Conservation (phyloP, 2,113 vertebrate genomes). For the Nicator chloris region DNA sequence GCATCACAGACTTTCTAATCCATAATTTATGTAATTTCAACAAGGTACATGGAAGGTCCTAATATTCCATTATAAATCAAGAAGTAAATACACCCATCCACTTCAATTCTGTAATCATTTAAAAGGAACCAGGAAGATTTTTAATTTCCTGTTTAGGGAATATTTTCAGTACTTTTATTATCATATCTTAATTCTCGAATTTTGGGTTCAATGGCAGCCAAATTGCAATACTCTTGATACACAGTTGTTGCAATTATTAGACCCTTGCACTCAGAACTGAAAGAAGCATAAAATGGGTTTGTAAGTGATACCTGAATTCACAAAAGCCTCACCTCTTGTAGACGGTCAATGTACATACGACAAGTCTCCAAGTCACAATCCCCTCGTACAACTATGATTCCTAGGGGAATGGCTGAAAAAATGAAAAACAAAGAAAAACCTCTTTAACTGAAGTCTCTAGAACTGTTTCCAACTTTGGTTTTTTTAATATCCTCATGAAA, state of each 20-base stretch:
- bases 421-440: not conserved
- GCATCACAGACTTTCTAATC: not conserved
- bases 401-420: conserved; percentile 86
- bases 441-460: not conserved
- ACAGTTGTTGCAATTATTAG: not conserved
- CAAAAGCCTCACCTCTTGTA: conserved; percentile 88
- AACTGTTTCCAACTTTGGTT: not conserved
- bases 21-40: not conserved
- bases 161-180: not conserved
- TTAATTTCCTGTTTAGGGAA: not conserved
- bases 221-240: not conserved
- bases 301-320: not conserved
- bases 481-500: not conserved
- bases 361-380: conserved; percentile 98
- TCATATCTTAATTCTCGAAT: not conserved
- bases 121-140: not conserved
- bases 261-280: not conserved
- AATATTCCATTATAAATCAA: not conserved
- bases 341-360: conserved; percentile 92
- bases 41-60: not conserved
- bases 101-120: not conserved
- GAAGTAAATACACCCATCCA: not conserved
- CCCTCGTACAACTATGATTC: conserved; percentile 94
- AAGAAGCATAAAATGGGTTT: not conserved
- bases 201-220: not conserved